Evolutionary conservation across 2,113 vertebrate species (phyloP), one percentile per base, ranked within the genome.

Genomic region (Tringa solitaria): DNA sequence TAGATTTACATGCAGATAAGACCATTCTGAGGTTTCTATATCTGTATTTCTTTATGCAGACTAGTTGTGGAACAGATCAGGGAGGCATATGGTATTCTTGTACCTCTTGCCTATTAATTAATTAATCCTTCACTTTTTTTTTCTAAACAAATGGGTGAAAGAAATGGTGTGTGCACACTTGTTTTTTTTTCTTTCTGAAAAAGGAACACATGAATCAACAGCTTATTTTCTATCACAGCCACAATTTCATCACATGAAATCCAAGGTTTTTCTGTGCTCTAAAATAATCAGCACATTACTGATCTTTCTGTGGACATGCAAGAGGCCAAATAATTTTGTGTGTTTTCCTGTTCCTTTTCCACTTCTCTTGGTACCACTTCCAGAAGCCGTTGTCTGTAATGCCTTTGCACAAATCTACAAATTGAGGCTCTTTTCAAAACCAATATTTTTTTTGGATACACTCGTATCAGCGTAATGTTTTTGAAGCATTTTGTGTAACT

Each of bases 21-120:
- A 50, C 28, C 26, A 13, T 35, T 70, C 39, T 61, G 45, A 26
- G 9, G 10, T 53, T 84, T 67, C 24, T 65, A 19, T 24, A 54
- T 16, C 18, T 69, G 17, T 56, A 10, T 82, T 72, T 76, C 14
- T 68, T 82, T 19, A 54, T 22, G 43, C 3, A 11, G 21, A 13
- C 2, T 19, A 73, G 9, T 8, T 79, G 32, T 0, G 0, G 74
- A 89, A 75, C 18, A 82, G 63, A 68, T 39, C 12, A 68, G 32
- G 27, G 12, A 57, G 10, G 28, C 4, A 84, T 24, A 32, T 4
- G 4, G 5, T 26, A 33, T 50, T 93, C 28, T 89, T 28, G 13
- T 7, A 41, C 6, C 10, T 54, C 37, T 69, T 63, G 12, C 35
- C 14, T 15, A 37, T 27, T 41, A 41, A 72, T 57, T 46, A 72